Evolutionary conservation across 2,113 vertebrate genomes (phyloP).

Genomic region (Uropsilus gracilis): DNA sequence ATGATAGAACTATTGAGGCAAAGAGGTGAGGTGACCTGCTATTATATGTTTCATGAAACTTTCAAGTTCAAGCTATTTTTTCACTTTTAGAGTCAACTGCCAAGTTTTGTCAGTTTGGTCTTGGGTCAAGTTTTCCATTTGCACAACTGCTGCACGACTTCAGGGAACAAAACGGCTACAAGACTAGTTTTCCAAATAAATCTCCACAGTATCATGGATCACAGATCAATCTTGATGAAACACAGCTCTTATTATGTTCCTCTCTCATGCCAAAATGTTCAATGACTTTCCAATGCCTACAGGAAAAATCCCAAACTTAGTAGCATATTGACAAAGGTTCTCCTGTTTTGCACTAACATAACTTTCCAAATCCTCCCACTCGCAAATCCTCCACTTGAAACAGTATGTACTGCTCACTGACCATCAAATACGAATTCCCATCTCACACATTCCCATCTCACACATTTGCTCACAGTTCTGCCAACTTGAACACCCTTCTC

Average conservation of each 20-base stretch:
- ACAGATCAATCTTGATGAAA: background rate
- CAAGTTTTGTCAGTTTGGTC: conserved; percentile 14
- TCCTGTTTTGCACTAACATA: background rate
- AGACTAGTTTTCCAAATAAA: conserved; percentile 20
- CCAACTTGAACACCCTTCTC: background rate
- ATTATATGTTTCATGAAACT: background rate
- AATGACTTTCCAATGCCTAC: background rate
- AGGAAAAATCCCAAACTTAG: background rate
- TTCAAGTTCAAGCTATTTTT: conserved; percentile 46
- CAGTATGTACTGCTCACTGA: background rate
- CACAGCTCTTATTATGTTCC: background rate
- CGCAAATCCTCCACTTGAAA: conserved; percentile 14
- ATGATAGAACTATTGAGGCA: conserved; percentile 12
- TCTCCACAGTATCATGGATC: background rate
- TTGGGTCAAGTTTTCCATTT: conserved; percentile 10
- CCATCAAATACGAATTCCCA: background rate
- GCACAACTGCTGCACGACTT: background rate
- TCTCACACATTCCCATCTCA: background rate
- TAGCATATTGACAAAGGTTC: background rate
- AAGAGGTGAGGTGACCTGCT: background rate
- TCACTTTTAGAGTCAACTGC: background rate
- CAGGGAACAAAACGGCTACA: background rate
- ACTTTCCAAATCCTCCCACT: conserved; percentile 5
- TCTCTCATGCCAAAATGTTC: background rate
- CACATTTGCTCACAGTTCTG: background rate